phyloP scores from a whole-genome alignment of 2,888 invertebrate species.

The Emesis russula region DNA sequence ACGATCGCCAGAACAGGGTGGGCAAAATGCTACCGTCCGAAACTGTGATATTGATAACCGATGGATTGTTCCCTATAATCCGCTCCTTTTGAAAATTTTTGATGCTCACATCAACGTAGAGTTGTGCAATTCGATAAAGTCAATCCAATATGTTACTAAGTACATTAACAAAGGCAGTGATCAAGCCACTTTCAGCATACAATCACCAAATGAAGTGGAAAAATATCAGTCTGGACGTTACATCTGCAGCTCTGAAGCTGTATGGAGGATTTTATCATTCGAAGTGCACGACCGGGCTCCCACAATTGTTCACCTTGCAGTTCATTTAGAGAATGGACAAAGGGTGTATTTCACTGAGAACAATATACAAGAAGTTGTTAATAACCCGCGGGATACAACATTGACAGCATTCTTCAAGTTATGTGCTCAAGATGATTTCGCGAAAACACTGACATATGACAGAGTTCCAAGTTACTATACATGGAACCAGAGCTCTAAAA shows the following conservation, averaged over 20 bases:
- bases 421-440: too few relatives aligned
- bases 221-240: constrained; percentile 74
- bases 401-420: constrained; percentile 24
- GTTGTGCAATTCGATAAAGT: constrained; percentile 73
- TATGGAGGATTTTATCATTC: constrained; percentile 4
- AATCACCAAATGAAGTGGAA: constrained; percentile 77
- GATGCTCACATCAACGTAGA: constrained; percentile 79
- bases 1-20: constrained; percentile 78
- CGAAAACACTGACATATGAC: constrained; percentile 53
- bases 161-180: constrained; percentile 80
- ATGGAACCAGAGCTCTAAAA: constrained; percentile 72
- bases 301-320: constrained; percentile 7
- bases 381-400: constrained; percentile 11
- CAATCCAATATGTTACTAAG: constrained; percentile 70
- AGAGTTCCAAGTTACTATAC: constrained; percentile 70
- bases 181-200: constrained; percentile 73
- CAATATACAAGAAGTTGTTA: constrained; percentile 6
- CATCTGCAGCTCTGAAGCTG: constrained; percentile 53
- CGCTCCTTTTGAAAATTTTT: constrained; percentile 74
- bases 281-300: neutral
- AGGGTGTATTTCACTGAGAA: constrained; percentile 14
- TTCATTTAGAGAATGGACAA: constrained; percentile 17
- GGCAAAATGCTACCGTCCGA: constrained; percentile 59
- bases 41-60: constrained; percentile 79
- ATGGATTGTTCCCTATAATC: constrained; percentile 79